Conservation (phyloP, 1,140 invertebrate genomes). For the Hypothenemus hampei region DNA sequence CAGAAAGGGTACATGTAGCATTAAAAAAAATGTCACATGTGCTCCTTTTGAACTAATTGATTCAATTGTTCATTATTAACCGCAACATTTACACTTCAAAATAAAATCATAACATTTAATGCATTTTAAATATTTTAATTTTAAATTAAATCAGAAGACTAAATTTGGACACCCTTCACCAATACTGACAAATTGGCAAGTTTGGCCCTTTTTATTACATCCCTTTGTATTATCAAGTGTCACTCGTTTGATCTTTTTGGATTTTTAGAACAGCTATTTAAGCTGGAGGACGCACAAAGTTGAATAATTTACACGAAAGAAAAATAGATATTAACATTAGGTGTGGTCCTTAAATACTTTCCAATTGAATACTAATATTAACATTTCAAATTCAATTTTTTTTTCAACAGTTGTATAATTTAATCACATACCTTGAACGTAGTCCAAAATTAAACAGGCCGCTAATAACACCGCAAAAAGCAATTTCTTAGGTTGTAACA, state of each 20-base stretch:
- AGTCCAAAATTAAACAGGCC: constrained; percentile 8
- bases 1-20: no score
- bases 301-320: not conserved
- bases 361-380: not conserved
- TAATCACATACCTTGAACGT: constrained; percentile 14
- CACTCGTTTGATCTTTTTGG: constrained; percentile 73
- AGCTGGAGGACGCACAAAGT: constrained; percentile 59
- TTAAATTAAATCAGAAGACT: no score
- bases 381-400: not conserved
- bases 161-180: no score
- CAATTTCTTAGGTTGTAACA: constrained; percentile 16
- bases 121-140: no score
- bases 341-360: no score
- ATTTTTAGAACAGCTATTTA: constrained; percentile 82
- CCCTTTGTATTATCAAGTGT: constrained; percentile 73
- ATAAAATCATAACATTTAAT: no score
- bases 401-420: not conserved
- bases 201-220: constrained; percentile 77
- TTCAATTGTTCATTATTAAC: no score
- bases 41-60: no score
- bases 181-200: no score
- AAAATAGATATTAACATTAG: not conserved
- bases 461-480: not conserved
- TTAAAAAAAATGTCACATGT: no score
- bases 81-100: no score